Conservation (phyloP, 1,140 invertebrate species). For the Diachasma alloeum region DNA sequence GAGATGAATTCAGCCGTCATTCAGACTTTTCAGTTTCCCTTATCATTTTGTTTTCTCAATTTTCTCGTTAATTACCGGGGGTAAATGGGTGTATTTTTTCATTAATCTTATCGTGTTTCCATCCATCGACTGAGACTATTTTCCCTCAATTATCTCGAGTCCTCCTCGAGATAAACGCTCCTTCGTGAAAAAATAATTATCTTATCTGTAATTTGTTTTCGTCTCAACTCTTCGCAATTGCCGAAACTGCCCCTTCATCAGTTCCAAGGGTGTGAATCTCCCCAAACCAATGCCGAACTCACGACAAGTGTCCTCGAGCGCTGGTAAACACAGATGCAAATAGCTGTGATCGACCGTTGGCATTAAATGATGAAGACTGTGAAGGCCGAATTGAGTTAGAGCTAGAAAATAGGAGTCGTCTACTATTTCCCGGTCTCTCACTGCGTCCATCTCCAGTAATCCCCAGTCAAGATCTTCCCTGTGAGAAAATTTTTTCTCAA, state of each 20-base stretch:
- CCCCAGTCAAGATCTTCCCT: constrained; percentile 79
- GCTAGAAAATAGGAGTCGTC: constrained; percentile 74
- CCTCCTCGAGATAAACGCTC: too few species aligned
- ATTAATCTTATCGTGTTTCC: too few species aligned
- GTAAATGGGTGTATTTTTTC: too few species aligned
- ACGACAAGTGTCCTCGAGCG: constrained; percentile 73
- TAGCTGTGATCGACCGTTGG: constrained; percentile 82
- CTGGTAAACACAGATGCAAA: constrained; percentile 71
- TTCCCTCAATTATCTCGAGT: too few species aligned
- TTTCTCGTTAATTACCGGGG: too few species aligned
- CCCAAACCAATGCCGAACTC: constrained; percentile 73
- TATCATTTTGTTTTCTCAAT: too few species aligned
- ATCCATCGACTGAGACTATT: too few species aligned
- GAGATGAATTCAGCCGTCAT: too few species aligned
- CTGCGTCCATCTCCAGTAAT: constrained; percentile 78
- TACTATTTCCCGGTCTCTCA: constrained; percentile 76
- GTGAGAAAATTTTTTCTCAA: not conserved
- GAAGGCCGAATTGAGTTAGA: constrained; percentile 79
- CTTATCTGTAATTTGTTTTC: constrained; percentile 49
- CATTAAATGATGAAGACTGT: constrained; percentile 82
- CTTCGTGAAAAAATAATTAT: too few species aligned
- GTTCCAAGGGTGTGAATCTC: constrained; percentile 67
- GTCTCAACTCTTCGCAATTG: constrained; percentile 69
- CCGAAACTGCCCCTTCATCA: constrained; percentile 74
- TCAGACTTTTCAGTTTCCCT: too few species aligned